phyloP scores from a whole-genome alignment of 2,888 invertebrate genomes.

The Aphodius sticticus region DNA sequence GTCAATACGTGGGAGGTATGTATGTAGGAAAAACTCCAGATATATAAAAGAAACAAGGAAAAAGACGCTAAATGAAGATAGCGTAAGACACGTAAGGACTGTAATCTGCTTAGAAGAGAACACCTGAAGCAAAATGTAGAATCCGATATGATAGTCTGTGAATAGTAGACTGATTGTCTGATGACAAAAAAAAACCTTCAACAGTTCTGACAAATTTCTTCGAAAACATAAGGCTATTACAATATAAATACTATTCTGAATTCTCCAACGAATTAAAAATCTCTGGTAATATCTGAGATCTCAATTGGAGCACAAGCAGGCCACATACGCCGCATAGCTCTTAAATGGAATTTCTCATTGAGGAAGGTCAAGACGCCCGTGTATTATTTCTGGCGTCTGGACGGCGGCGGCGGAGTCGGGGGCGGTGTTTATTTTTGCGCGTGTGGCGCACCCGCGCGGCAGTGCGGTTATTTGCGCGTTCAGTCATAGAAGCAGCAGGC shows the following conservation, averaged over 20 bases:
- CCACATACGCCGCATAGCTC: not conserved
- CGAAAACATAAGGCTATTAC: not conserved
- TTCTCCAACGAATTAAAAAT: not conserved
- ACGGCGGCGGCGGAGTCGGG: conserved; percentile 8
- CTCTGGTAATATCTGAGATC: not conserved
- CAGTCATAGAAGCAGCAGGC: not conserved
- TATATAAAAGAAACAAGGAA: too few relatives aligned
- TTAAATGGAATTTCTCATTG: conserved; percentile 25
- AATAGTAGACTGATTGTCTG: too few relatives aligned
- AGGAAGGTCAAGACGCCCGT: conserved; percentile 18
- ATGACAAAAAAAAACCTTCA: too few relatives aligned
- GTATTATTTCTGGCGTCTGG: conserved; percentile 12
- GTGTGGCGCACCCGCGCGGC: not conserved
- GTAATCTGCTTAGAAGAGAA: too few relatives aligned
- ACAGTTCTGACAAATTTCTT: not conserved
- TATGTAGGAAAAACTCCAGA: too few relatives aligned
- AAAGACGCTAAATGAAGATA: too few relatives aligned
- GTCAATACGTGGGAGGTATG: too few relatives aligned
- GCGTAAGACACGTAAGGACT: too few relatives aligned
- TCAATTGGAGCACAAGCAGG: not conserved
- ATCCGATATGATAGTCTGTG: too few relatives aligned
- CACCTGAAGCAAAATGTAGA: too few relatives aligned
- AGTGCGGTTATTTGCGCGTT: not conserved
- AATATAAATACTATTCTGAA: not conserved
- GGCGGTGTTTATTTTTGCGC: conserved; percentile 17